Evolutionary conservation across 2,797 vertebrate genomes (phyloP).

Genomic region (Melanotaenia parkinsoni): DNA sequence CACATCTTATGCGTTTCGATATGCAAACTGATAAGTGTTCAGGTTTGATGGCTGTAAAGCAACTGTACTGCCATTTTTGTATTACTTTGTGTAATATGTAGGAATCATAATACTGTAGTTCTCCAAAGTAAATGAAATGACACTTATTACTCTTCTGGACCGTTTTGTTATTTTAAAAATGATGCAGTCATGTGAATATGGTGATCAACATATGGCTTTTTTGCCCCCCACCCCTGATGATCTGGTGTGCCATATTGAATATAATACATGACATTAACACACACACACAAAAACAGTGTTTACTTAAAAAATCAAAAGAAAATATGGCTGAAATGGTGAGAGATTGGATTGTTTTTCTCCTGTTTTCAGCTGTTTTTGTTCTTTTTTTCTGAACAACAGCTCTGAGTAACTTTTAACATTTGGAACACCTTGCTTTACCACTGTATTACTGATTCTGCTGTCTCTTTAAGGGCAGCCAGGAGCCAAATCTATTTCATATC

Average conservation of each 20-base stretch:
- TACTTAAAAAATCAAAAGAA: neutral
- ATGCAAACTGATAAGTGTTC: neutral
- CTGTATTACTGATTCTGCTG: slow-evolving; percentile 18
- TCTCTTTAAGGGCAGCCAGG: slow-evolving; percentile 34
- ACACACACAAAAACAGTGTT: neutral
- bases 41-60: too few species aligned
- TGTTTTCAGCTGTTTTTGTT: neutral
- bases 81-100: neutral
- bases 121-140: neutral
- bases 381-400: slow-evolving; percentile 6
- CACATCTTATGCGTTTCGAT: neutral
- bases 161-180: neutral
- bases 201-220: neutral
- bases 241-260: slow-evolving; percentile 1
- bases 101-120: neutral
- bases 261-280: neutral
- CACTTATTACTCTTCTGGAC: neutral
- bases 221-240: neutral
- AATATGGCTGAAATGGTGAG: neutral
- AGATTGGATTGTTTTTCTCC: neutral
- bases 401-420: slow-evolving; percentile 22
- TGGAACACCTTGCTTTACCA: slow-evolving; percentile 2
- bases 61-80: too few species aligned
- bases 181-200: neutral
- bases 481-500: slow-evolving; percentile 41